Base-by-base conservation (phyloP, 2,888 invertebrate genomes). In the Pseudoips prasinana region DNA sequence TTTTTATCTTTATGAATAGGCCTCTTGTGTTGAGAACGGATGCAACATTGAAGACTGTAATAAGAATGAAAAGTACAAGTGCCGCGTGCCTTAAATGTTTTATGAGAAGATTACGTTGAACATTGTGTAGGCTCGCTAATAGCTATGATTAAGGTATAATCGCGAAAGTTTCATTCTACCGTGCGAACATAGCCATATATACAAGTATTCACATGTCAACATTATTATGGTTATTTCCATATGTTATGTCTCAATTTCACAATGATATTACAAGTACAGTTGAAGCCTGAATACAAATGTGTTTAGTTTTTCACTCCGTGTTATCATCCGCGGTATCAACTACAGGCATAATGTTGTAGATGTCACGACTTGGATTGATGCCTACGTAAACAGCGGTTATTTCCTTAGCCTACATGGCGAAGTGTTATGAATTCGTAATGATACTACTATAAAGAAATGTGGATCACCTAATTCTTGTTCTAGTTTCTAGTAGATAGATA, bases 271-370 rank as follows among this genome's bases (percentile, higher is more conserved):
- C 11, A n/a, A 37, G 44, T 29, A 42, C 45, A 51, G 41, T 24
- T 10, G 27, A 26, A 50, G 23, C 27, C 35, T 43, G 58, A 63
- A 63, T 63, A 57, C 50, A 53, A 63, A 63, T 50, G 35, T 25
- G 41, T 45, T 46, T 46, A 52, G 43, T 46, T 41, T 33, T 42
- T 36, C 22, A 52, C 23, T 25, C 25, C 27, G 29, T 24, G 35
- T 36, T 32, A 14, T 32, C 50, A 58, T 58, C 57, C 29, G 29
- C 10, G 3, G 19, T 29, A 46, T 54, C 58, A 35, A 43, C 43
- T 43, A 35, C 14, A 14, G 5, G 14, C 14, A 14, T 5, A 14
- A 2, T 14, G 14, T 3, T n/a, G 14, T 2, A 14, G 5, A 29
- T 35, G 38, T 41, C 44, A 42, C 17, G 37, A 29, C 20, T 19